Conservation (phyloP, 2,888 invertebrate species). For the Salpingus planirostris region DNA sequence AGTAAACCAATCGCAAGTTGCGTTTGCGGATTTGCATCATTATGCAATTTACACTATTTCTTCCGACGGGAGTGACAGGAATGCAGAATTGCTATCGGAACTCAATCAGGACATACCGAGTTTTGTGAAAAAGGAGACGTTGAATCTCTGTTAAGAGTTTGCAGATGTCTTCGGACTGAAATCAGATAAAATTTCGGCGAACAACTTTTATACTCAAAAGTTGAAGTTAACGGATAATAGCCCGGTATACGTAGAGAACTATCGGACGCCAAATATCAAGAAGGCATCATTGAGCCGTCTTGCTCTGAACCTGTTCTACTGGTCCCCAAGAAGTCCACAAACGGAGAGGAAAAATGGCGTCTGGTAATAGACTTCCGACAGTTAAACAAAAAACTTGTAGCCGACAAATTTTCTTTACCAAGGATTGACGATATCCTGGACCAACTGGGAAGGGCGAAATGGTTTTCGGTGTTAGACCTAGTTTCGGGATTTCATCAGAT, state of each 20-base stretch:
- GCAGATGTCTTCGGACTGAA: conserved; percentile 16
- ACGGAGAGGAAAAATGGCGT: conserved; percentile 12
- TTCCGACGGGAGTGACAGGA: not conserved
- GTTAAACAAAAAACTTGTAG: conserved; percentile 14
- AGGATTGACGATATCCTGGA: conserved; percentile 17
- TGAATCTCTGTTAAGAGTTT: conserved; percentile 9
- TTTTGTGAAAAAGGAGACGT: not conserved
- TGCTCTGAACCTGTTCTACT: conserved; percentile 16
- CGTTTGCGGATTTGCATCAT: too few relatives aligned
- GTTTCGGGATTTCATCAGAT: too few relatives aligned
- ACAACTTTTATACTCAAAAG: conserved; percentile 22
- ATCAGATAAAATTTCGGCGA: conserved; percentile 12
- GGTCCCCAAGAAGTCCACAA: conserved; percentile 15
- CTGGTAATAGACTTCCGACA: conserved; percentile 14
- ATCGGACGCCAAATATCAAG: conserved; percentile 14
- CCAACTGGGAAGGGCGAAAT: conserved; percentile 16
- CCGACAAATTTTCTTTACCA: conserved; percentile 16
- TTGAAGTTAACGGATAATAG: conserved; percentile 11
- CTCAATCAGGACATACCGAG: not conserved
- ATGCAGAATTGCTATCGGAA: not conserved
- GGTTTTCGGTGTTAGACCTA: conserved; percentile 17
- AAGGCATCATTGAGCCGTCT: conserved; percentile 16
- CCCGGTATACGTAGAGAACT: conserved; percentile 19
- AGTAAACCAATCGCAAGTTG: too few relatives aligned
- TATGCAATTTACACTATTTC: too few relatives aligned